These are phyloP conservation scores for Drosophila albomicans DNA, from an alignment of 1,140 invertebrate species.

Conservation along the genomic window DNA sequence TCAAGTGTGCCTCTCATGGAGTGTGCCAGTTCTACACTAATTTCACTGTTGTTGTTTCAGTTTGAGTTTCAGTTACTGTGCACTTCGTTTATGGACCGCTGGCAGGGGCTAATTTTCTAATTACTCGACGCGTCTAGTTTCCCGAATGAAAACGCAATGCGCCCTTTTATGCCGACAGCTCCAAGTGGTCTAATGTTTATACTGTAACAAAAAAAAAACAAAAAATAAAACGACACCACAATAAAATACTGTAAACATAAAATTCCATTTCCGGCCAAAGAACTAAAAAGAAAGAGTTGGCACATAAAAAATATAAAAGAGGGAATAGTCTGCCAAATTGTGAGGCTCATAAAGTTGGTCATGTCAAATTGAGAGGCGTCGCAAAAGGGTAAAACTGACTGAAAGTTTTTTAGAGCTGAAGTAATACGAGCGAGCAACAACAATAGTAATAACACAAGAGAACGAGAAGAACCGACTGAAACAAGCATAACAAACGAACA, in stretches of 20 bases:
- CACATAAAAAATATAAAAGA: slow-evolving; percentile 34
- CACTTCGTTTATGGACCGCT: slow-evolving; percentile 73
- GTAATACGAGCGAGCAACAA: slow-evolving; percentile 29
- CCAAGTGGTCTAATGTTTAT: slow-evolving; percentile 37
- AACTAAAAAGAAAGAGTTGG: slow-evolving; percentile 6
- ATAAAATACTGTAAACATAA: slow-evolving; percentile 47
- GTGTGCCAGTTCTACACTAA: slow-evolving; percentile 47
- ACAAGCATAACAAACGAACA: slow-evolving; percentile 32
- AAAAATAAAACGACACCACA: slow-evolving; percentile 11
- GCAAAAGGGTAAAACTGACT: slow-evolving; percentile 36
- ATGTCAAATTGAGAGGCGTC: slow-evolving; percentile 54
- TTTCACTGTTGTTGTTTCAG: slow-evolving; percentile 23
- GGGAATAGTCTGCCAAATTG: slow-evolving; percentile 47
- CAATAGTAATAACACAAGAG: slow-evolving; percentile 11
- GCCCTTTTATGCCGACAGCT: slow-evolving; percentile 52
- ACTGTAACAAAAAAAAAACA: background rate
- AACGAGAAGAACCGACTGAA: slow-evolving; percentile 20
- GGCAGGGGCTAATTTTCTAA: slow-evolving; percentile 76
- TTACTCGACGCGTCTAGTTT: slow-evolving; percentile 77
- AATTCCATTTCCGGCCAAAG: slow-evolving; percentile 40
- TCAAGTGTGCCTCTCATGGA: slow-evolving; percentile 65
- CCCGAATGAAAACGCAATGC: slow-evolving; percentile 58
- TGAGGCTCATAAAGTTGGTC: slow-evolving; percentile 64
- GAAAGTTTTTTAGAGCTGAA: slow-evolving; percentile 57
- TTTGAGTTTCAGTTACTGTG: slow-evolving; percentile 25